Base-by-base conservation (phyloP, 2,113 vertebrate species). In the Syrmaticus mikado region DNA sequence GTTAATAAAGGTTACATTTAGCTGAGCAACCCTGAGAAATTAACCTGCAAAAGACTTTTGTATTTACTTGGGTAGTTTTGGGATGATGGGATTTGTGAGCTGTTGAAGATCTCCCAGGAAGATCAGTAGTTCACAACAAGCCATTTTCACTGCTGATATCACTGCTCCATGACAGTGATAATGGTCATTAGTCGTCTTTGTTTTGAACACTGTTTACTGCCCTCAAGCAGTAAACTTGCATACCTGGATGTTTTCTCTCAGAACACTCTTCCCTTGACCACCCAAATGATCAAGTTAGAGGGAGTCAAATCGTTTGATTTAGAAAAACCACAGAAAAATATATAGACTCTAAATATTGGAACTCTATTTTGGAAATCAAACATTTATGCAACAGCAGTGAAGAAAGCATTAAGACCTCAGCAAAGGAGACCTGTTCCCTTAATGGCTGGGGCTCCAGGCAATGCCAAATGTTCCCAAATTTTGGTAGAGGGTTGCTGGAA, bases 141-240 rank as follows among this genome's bases (percentile, higher is more conserved):
- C 61, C 2, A 1, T 13, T 68, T 32, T 32, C 0, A 0, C 10
- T 55, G 38, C 58, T 80, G 81, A 41, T 67, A 11, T 78, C 24
- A 27, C 43, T 68, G 18, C 82, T 88, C 78, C 10, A 16, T 58
- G 30, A 24, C 45, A 64, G 8, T 40, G 32, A 85, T 74, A 67
- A 34, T 21, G 58, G 25, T 8, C 55, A 11, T 61, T 34, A 52
- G 13, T 61, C 36, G 21, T 67, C 25, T 24, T 55, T 71, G 7
- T 67, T 90, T 90, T 11, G 62, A 90, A 67, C 5, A 11, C 57
- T 75, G 64, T 40, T 70, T 92, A 43, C 32, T 75, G 18, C 20
- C 71, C 22, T 83, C 57, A 46, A 67, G 15, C 6, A 32, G 34
- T 80, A 73, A 67, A 58, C 13, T 50, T 62, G 30, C 1, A 8